Evolutionary conservation across 2,113 vertebrate species (phyloP), one percentile per base, ranked within the genome.

Genomic region (Euleptes europaea): DNA sequence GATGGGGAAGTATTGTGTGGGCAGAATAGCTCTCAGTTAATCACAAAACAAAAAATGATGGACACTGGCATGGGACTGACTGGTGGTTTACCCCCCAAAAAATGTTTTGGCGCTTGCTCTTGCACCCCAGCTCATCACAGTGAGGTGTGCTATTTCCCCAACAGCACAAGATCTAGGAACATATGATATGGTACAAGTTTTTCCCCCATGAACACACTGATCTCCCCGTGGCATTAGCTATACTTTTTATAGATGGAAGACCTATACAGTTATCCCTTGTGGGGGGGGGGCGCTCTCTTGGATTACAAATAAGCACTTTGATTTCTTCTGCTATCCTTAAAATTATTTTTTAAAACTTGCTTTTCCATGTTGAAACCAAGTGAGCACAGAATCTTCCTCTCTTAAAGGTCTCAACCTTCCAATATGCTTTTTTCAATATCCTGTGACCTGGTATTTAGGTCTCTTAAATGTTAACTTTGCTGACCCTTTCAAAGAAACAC

Each of bases 251-350:
- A 63, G 26, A 63, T 10, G 21, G 57, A 60, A 23, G 51, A 82
- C 54, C 66, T 69, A 35, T 14, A 31, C 35, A 35, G 19, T 51
- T 80, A 5, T 19, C 8, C 42, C 65, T 49, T 44, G 47, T 12
- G 14, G 42, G 9, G 54, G 14, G 51, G 4, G 6, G 40, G 44
- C 9, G 44, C 10, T 5, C 19, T 44, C 70, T 72, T 77, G 35
- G 51, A 87, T 75, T 70, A 83, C 47, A 85, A 87, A 84, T 72
- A n/a, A 86, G 75, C 60, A 70, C 3, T 66, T 19, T 28, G 1
- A 76, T 83, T 70, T 63, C 60, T 19, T 63, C 60, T 60, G 57
- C 76, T 81, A 33, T 80, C 88, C 89, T 84, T 51, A 80, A 82
- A 83, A 8, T 65, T 12, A 38, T 63, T 80, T 40, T 67, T 71